A percentile compares a stretch with the other conserved stretches of the same genome.
These are phyloP conservation scores for Drosophila repleta DNA, from an alignment of 1,140 invertebrate species.

Conservation along the genomic window DNA sequence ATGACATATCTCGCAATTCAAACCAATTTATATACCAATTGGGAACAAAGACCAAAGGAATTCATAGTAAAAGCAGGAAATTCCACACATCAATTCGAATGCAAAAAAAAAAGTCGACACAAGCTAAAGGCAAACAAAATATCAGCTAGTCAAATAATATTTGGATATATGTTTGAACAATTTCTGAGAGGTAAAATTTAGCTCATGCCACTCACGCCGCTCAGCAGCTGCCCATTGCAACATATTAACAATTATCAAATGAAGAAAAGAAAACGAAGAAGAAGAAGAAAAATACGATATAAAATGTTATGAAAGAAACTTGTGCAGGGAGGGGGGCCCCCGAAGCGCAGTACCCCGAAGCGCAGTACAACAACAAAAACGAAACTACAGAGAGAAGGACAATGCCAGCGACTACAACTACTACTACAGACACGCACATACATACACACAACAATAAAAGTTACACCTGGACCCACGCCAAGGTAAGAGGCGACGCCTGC, in stretches of 20 bases:
- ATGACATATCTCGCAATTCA: no score
- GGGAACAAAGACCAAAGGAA: no score
- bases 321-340: slow-evolving; percentile 30
- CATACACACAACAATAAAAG: slow-evolving; percentile 40
- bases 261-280: slow-evolving; percentile 17
- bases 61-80: background rate
- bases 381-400: slow-evolving; percentile 44
- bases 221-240: slow-evolving; percentile 37
- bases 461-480: slow-evolving; percentile 76
- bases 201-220: slow-evolving; percentile 13
- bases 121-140: background rate
- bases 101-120: no score
- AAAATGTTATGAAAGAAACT: slow-evolving; percentile 54
- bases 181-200: slow-evolving; percentile 1
- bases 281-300: slow-evolving; percentile 37
- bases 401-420: slow-evolving; percentile 45
- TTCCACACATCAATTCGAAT: no score
- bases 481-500: background rate
- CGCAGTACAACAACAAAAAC: slow-evolving; percentile 23
- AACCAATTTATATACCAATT: no score
- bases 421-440: slow-evolving; percentile 11
- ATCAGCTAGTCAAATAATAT: background rate
- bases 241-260: slow-evolving; percentile 56
- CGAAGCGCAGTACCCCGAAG: background rate
- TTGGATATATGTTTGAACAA: background rate